phyloP scores from a whole-genome alignment of 2,113 vertebrate species.

The Brachyistius frenatus region DNA sequence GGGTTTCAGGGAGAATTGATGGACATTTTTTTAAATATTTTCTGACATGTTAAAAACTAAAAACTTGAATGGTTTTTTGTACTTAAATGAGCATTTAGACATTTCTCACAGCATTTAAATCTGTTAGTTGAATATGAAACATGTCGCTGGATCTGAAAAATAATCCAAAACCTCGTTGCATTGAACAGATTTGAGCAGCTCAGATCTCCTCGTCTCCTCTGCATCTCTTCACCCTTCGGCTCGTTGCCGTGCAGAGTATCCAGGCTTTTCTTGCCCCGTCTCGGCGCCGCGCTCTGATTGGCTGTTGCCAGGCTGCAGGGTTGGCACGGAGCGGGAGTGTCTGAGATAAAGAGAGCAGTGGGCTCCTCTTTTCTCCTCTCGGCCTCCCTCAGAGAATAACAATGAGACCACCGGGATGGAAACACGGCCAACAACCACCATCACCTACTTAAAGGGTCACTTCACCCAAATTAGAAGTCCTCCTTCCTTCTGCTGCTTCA shows the following conservation, averaged over 20 bases:
- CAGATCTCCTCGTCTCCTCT: background rate
- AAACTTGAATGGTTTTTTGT: too few relatives aligned
- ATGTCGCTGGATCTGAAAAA: too few relatives aligned
- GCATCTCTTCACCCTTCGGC: background rate
- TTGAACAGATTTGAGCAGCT: background rate
- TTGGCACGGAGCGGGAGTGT: conserved; percentile 36
- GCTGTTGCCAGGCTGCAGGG: conserved; percentile 61
- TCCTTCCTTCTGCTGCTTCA: background rate
- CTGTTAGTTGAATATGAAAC: too few relatives aligned
- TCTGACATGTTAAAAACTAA: too few relatives aligned
- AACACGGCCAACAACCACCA: background rate
- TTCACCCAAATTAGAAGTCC: background rate
- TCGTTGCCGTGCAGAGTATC: conserved; percentile 70
- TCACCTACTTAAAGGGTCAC: conserved; percentile 2
- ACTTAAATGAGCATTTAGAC: too few relatives aligned
- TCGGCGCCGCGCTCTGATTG: conserved; percentile 61
- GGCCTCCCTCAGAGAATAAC: conserved; percentile 49
- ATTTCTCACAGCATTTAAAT: too few relatives aligned
- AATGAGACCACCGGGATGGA: conserved; percentile 13
- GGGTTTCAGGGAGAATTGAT: too few relatives aligned
- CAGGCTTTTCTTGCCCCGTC: conserved; percentile 3
- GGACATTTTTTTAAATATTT: too few relatives aligned
- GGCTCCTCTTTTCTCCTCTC: conserved; percentile 22
- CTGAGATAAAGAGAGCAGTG: conserved; percentile 41
- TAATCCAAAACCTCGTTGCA: too few relatives aligned